Evolutionary conservation across 2,113 vertebrate genomes (phyloP), one percentile per base, ranked within the genome.

Genomic region (Leptosomus discolor): DNA sequence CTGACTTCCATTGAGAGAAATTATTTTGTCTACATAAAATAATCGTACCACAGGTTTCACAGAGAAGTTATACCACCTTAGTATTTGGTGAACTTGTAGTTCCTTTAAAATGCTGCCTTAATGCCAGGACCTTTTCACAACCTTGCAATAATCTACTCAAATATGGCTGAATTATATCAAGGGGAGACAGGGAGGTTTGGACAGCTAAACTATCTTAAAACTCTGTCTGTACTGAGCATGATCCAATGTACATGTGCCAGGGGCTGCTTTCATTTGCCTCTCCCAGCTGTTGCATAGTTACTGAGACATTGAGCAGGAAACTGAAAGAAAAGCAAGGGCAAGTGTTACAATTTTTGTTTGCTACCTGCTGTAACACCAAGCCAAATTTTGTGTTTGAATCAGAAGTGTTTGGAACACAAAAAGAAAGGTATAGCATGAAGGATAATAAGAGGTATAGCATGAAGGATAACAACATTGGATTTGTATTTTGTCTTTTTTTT

Each of bases 281-380:
- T 70, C 48, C 56, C 51, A 70, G 50, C 48, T 80, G n/a, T 6
- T 58, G 46, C 23, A 6, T 13, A 56, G 34, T n/a, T 67, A 30
- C 57, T 8, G 34, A 65, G 77, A 61, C 50, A 36, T 0, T 0
- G 1, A 73, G 63, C 12, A 61, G 27, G 50, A 30, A 73, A 48
- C 14, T 29, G 71, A 71, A 32, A 81, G n/a, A 51, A 77, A 69
- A 77, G 11, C 32, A 29, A 43, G 39, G 22, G 32, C 46, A 70
- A 85, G 45, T 18, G 6, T 39, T 69, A 13, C 21, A 32, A 3
- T 41, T 65, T 82, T 29, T 34, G 27, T 83, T 70, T 93, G 39
- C 61, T 54, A 5, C 12, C 56, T 88, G 24, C 71, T 83, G 0
- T 58, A 77, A 65, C 18, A 34, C 30, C 17, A 15, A 15, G 51